Percentiles rank a stretch among this genome's conserved stretches.
Conservation (phyloP, 2,113 vertebrate genomes). For the Varanus salvator region DNA sequence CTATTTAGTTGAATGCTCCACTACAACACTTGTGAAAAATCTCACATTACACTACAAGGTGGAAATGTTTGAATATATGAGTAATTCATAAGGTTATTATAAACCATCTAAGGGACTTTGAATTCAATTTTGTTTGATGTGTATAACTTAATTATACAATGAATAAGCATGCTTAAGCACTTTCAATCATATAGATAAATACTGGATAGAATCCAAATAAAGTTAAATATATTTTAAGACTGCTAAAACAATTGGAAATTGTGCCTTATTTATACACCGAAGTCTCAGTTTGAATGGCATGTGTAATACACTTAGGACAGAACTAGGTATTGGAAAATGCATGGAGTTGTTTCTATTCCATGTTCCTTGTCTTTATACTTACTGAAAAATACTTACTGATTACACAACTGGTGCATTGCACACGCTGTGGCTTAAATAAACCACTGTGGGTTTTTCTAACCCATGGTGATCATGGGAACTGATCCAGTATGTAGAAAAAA, state of each 20-base stretch:
- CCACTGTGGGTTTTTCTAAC: not conserved
- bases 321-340: not conserved
- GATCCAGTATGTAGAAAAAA: not conserved
- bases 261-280: not conserved
- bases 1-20: not conserved
- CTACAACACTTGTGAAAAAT: not conserved
- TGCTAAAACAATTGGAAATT: not conserved
- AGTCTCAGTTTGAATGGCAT: not conserved
- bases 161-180: not conserved
- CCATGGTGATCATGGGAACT: too few relatives aligned
- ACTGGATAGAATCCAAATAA: not conserved
- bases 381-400: not conserved
- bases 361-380: not conserved
- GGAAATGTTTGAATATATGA: not conserved
- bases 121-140: constrained; percentile 6
- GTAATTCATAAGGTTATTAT: not conserved
- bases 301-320: not conserved
- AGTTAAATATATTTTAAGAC: not conserved
- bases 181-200: not conserved
- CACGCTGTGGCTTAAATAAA: too few relatives aligned
- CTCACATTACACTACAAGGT: not conserved
- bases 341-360: not conserved
- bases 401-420: too few relatives aligned
- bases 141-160: not conserved
- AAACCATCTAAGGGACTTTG: not conserved